Evolutionary conservation across 2,888 invertebrate species (phyloP).

Genomic region (Branchipolynoe longqiensis): DNA sequence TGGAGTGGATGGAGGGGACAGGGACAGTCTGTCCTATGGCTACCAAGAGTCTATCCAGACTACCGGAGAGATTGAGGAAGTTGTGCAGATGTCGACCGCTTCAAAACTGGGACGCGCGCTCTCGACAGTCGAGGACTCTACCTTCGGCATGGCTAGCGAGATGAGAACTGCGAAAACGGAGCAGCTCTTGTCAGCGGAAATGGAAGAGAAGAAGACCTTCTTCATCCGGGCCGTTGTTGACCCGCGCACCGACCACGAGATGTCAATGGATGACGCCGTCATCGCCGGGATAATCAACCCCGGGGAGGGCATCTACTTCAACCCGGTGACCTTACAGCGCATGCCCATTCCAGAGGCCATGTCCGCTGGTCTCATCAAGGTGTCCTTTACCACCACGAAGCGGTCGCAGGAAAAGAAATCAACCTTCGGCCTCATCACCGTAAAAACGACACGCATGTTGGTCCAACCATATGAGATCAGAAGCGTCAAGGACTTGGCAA

Average conservation of each 20-base stretch:
- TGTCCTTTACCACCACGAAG: slow-evolving; percentile 74
- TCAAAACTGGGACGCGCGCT: neutral
- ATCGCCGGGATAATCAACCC: slow-evolving; percentile 74
- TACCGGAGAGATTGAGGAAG: slow-evolving; percentile 1
- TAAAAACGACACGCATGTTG: slow-evolving; percentile 75
- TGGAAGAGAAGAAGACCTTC: slow-evolving; percentile 78
- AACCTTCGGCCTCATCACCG: slow-evolving; percentile 79
- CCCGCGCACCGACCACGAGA: slow-evolving; percentile 38
- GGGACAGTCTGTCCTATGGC: too few relatives aligned
- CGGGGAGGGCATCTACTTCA: slow-evolving; percentile 71
- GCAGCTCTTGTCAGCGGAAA: slow-evolving; percentile 74
- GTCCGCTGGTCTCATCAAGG: slow-evolving; percentile 71
- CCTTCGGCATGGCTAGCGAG: slow-evolving; percentile 65
- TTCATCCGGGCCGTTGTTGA: slow-evolving; percentile 67
- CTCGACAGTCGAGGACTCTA: slow-evolving; percentile 45
- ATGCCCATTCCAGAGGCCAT: slow-evolving; percentile 75
- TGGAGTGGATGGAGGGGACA: slow-evolving; percentile 13
- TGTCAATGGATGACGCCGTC: slow-evolving; percentile 75
- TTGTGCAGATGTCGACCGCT: neutral
- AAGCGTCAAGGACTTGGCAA: slow-evolving; percentile 71
- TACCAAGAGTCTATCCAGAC: neutral
- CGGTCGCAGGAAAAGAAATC: slow-evolving; percentile 78
- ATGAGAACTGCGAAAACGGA: slow-evolving; percentile 72
- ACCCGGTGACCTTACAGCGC: slow-evolving; percentile 71
- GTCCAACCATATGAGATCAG: slow-evolving; percentile 74